These are phyloP conservation scores for Puma concolor DNA, from an alignment of 2,113 vertebrate species.

Conservation along the genomic window DNA sequence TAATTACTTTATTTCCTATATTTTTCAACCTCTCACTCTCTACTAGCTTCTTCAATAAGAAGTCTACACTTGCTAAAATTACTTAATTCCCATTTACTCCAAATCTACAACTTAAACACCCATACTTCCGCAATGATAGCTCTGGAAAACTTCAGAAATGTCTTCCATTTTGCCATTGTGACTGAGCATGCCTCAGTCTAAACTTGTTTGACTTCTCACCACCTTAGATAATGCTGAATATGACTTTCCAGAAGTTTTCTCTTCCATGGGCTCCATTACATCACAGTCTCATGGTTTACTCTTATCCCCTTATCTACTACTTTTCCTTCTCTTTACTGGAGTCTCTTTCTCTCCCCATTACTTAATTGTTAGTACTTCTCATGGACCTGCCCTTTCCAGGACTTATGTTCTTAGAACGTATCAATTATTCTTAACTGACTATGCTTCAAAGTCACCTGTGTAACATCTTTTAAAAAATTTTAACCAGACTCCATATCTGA, in stretches of 20 bases:
- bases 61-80: background rate
- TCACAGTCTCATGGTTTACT: background rate
- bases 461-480: background rate
- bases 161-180: background rate
- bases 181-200: background rate
- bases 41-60: background rate
- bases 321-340: background rate
- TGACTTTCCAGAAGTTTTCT: background rate
- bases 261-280: background rate
- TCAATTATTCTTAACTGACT: background rate
- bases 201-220: background rate
- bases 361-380: background rate
- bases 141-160: background rate
- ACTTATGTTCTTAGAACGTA: background rate
- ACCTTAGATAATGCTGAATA: background rate
- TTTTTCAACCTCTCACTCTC: background rate
- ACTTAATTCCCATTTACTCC: background rate
- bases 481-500: background rate
- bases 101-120: background rate
- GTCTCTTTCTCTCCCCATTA: background rate
- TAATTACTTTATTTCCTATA: background rate
- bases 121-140: background rate
- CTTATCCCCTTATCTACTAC: background rate
- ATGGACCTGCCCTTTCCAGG: background rate
- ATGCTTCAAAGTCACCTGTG: background rate